Conservation (phyloP, 30 jellyfish, hydroid and myxozoan genomes). For the Cassiopea andromeda region DNA sequence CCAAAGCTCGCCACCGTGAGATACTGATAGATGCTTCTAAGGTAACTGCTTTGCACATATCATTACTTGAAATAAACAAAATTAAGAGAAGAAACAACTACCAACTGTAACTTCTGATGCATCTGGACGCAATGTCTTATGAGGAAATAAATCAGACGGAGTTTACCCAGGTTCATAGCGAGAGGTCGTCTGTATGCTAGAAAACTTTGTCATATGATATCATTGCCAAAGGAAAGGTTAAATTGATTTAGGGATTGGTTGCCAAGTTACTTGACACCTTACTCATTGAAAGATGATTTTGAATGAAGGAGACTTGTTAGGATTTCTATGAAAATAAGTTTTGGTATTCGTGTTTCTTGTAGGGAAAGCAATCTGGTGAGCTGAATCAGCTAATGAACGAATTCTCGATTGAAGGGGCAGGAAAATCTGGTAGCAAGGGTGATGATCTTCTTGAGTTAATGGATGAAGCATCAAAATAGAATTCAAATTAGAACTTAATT, state of each 20-base stretch:
- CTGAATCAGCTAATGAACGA: constrained; percentile 86
- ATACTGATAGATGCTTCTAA: constrained; percentile 87
- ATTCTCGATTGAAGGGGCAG: constrained; percentile 73
- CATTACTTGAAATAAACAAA: not conserved
- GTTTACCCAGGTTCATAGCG: too few species aligned
- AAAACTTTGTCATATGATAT: too few species aligned
- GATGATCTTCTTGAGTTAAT: constrained; percentile 90
- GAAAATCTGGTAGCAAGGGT: constrained; percentile 67
- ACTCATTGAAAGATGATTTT: too few species aligned
- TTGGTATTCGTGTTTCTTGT: not conserved
- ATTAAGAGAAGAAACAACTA: too few species aligned
- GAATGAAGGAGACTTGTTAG: not conserved
- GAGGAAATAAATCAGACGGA: too few species aligned
- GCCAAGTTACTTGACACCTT: too few species aligned
- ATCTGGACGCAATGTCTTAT: too few species aligned
- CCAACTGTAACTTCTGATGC: too few species aligned
- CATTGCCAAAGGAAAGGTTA: too few species aligned
- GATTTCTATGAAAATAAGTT: too few species aligned
- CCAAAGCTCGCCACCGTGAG: constrained; percentile 82
- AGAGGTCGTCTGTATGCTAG: too few species aligned
- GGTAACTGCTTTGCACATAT: constrained; percentile 21
- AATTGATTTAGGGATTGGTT: too few species aligned
- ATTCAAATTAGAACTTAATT: not conserved
- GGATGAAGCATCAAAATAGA: constrained; percentile 85
- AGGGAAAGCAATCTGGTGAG: constrained; percentile 75